phyloP scores from a whole-genome alignment of 2,888 invertebrate genomes.

The Plagodis dolabraria region DNA sequence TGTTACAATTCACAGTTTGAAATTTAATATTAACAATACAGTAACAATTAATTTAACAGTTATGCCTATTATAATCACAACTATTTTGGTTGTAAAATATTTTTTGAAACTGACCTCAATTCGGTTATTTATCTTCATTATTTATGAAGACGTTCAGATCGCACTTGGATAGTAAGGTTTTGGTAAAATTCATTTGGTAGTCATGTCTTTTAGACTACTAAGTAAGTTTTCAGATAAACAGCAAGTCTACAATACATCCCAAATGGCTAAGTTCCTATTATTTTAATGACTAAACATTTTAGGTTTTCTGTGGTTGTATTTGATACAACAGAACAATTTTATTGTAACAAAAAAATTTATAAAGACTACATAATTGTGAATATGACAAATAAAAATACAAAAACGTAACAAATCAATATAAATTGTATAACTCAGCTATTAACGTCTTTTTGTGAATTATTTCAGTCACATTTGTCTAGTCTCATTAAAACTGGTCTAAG shows the following conservation, averaged over 20 bases:
- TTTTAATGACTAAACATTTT: too few relatives aligned
- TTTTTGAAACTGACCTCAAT: not conserved
- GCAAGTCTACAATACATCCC: too few relatives aligned
- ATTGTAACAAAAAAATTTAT: not conserved
- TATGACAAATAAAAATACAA: constrained; percentile 3
- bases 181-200: not conserved
- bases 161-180: too few relatives aligned
- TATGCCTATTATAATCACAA: not conserved
- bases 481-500: constrained; percentile 41
- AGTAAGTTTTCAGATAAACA: too few relatives aligned
- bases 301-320: too few relatives aligned
- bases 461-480: constrained; percentile 29
- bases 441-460: constrained; percentile 32
- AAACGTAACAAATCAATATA: constrained; percentile 23
- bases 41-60: constrained; percentile 1
- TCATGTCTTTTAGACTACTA: too few relatives aligned
- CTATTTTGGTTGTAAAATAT: not conserved
- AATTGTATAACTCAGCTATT: constrained; percentile 18
- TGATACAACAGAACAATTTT: too few relatives aligned
- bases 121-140: too few relatives aligned
- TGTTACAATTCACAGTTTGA: constrained; percentile 19
- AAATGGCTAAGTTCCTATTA: too few relatives aligned
- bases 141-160: too few relatives aligned
- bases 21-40: constrained; percentile 3
- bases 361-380: constrained; percentile 9